Conservation (phyloP, 1,140 invertebrate genomes). For the Drosophila nebulosa region DNA sequence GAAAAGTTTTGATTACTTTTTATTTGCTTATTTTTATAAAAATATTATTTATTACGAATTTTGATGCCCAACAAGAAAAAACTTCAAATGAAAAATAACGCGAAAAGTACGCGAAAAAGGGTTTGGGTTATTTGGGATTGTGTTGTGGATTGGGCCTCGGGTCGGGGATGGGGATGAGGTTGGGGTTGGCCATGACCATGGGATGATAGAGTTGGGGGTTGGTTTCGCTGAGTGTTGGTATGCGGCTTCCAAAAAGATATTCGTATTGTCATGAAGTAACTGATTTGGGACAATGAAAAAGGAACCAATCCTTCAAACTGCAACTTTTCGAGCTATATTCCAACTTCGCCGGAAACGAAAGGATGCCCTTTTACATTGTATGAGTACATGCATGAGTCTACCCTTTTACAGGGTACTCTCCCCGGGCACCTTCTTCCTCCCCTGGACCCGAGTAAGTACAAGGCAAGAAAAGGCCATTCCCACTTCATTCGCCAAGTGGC, state of each 20-base stretch:
- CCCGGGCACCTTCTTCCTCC: background rate
- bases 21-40: slow-evolving; percentile 12
- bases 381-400: background rate
- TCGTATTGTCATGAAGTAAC: slow-evolving; percentile 1
- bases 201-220: background rate
- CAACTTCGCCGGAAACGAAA: background rate
- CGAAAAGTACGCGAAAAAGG: background rate
- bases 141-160: background rate
- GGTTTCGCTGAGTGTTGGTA: background rate
- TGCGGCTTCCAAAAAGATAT: background rate
- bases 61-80: background rate
- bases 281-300: background rate
- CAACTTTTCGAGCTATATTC: background rate
- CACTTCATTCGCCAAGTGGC: slow-evolving; percentile 1
- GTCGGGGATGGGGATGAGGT: background rate
- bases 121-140: background rate
- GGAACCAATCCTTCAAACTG: background rate
- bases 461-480: slow-evolving; percentile 10
- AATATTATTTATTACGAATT: background rate
- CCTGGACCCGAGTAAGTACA: background rate
- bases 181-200: background rate
- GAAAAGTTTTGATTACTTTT: slow-evolving; percentile 36
- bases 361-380: background rate
- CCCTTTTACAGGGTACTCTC: background rate
- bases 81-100: slow-evolving; percentile 8